A percentile compares a stretch with the other conserved stretches of the same genome.
Conservation (phyloP, 2,888 invertebrate genomes). For the Anaspis maculata region DNA sequence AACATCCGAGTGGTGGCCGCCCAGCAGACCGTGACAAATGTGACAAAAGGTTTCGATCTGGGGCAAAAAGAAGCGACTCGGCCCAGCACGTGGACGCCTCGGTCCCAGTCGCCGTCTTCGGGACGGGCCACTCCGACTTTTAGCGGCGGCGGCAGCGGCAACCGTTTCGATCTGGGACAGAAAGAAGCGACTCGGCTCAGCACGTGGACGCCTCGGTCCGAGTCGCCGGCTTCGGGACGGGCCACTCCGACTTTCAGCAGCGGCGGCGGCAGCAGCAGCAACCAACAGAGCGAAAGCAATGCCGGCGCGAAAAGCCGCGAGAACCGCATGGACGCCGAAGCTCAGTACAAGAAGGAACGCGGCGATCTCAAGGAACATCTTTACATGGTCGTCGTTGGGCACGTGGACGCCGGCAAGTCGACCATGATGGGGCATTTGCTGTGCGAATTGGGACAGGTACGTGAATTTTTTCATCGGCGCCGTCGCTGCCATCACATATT, state of each 20-base stretch:
- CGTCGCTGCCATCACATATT: no score
- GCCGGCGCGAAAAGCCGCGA: constrained; percentile 40
- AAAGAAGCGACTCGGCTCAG: no score
- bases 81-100: constrained; percentile 47
- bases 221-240: constrained; percentile 60
- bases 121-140: constrained; percentile 51
- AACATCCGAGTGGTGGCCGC: no score
- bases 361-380: constrained; percentile 77
- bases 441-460: constrained; percentile 75
- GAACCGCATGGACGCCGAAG: constrained; percentile 50
- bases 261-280: no score
- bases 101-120: constrained; percentile 61
- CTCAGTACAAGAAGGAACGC: constrained; percentile 64
- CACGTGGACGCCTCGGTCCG: no score
- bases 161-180: no score
- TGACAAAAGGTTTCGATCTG: constrained; percentile 55
- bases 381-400: constrained; percentile 89
- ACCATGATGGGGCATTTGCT: constrained; percentile 95
- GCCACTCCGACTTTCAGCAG: constrained; percentile 46
- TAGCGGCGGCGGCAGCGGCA: no score
- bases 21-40: constrained; percentile 42
- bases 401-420: constrained; percentile 96
- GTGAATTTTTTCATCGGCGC: no score
- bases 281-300: constrained; percentile 11
- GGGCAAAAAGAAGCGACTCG: constrained; percentile 31